Evolutionary conservation across 2,797 vertebrate genomes (phyloP).

Genomic region (Ispidina picta): DNA sequence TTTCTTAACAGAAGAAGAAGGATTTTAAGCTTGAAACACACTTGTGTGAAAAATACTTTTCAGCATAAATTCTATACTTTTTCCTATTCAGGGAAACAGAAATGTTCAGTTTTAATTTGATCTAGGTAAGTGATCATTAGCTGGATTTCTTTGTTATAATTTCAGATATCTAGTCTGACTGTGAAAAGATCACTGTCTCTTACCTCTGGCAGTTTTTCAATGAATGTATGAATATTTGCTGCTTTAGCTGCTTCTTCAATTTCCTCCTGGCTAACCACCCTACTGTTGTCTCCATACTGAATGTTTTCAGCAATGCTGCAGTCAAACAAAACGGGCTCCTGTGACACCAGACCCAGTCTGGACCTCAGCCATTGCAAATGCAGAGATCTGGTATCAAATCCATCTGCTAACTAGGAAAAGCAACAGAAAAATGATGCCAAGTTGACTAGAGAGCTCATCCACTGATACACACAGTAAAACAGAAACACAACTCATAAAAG

Average conservation of each 20-base stretch:
- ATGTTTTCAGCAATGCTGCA: slow-evolving; percentile 82
- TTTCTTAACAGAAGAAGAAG: neutral
- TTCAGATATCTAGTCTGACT: neutral
- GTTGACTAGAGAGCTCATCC: neutral
- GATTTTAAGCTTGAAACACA: neutral
- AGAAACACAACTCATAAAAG: neutral
- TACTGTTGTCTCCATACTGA: slow-evolving; percentile 75
- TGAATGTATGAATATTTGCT: slow-evolving; percentile 81
- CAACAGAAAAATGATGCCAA: slow-evolving; percentile 4
- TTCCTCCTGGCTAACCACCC: slow-evolving; percentile 73
- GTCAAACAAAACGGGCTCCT: slow-evolving; percentile 82
- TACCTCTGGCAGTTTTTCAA: slow-evolving; percentile 78
- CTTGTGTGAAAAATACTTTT: neutral
- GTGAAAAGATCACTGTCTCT: neutral
- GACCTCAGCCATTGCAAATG: slow-evolving; percentile 77
- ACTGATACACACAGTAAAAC: neutral
- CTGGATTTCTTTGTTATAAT: neutral
- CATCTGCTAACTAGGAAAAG: slow-evolving; percentile 76
- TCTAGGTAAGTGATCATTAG: neutral
- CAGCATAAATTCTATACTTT: neutral
- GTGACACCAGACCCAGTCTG: slow-evolving; percentile 79
- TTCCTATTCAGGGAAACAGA: neutral
- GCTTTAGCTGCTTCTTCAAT: slow-evolving; percentile 76
- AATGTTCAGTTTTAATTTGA: neutral
- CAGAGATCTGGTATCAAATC: slow-evolving; percentile 70